Percentiles rank a stretch among this genome's conserved stretches.
These are phyloP conservation scores for Leptodactylus fallax DNA, from an alignment of 2,797 vertebrate genomes.

Conservation along the genomic window DNA sequence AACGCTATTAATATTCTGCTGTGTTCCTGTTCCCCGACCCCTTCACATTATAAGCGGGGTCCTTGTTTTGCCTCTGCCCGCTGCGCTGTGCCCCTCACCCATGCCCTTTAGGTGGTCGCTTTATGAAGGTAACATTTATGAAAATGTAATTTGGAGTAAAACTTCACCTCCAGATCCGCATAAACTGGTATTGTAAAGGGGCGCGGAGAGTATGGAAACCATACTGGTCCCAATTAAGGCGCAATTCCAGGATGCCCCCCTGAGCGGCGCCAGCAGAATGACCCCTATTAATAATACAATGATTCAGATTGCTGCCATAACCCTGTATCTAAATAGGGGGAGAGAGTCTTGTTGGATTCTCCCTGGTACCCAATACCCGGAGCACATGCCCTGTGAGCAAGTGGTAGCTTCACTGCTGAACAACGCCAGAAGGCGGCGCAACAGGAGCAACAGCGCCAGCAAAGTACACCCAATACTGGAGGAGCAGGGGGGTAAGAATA, in stretches of 20 bases:
- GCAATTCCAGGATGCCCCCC: neutral
- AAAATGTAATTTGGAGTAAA: slow-evolving; percentile 25
- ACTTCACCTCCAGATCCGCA: neutral
- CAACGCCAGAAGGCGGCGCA: too few relatives aligned
- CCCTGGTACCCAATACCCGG: neutral
- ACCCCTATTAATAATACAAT: neutral
- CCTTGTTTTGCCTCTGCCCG: neutral
- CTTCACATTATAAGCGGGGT: neutral
- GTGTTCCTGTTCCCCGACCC: slow-evolving; percentile 29
- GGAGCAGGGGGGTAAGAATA: too few relatives aligned
- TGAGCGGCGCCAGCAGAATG: neutral
- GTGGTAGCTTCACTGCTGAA: too few relatives aligned
- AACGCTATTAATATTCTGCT: slow-evolving; percentile 24
- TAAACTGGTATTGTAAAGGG: neutral
- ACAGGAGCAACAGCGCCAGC: neutral
- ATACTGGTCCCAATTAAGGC: neutral
- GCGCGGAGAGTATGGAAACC: neutral
- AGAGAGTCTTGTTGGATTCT: too few relatives aligned
- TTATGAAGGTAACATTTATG: slow-evolving; percentile 15
- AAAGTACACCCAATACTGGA: neutral
- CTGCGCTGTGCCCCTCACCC: neutral
- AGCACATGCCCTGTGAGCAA: too few relatives aligned
- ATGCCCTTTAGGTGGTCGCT: neutral
- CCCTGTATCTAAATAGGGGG: too few relatives aligned
- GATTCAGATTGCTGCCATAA: neutral